A percentile compares a stretch with the other conserved stretches of the same genome.
These are phyloP conservation scores for Cheilosia variabilis DNA, from an alignment of 2,888 invertebrate genomes.

Conservation along the genomic window DNA sequence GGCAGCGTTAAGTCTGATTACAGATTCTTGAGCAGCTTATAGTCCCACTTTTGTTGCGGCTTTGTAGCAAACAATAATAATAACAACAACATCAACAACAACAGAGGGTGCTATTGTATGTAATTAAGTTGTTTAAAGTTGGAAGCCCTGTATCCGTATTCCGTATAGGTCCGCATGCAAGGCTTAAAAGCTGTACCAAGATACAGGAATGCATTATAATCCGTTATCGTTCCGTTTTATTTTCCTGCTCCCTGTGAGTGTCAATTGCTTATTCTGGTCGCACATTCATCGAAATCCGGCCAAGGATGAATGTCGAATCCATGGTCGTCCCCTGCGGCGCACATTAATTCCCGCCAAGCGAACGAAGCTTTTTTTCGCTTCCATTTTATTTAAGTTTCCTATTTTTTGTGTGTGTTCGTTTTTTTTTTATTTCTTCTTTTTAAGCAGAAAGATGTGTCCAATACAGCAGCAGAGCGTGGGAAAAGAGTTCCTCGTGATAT, in stretches of 20 bases:
- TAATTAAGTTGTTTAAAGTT: conserved; percentile 61
- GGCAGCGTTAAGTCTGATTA: conserved; percentile 63
- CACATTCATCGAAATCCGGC: conserved; percentile 74
- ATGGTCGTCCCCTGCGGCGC: conserved; percentile 70
- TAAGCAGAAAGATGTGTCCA: conserved; percentile 59
- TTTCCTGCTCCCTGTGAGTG: conserved; percentile 34
- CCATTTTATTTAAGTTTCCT: conserved; percentile 50
- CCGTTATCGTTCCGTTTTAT: conserved; percentile 39
- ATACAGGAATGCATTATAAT: conserved; percentile 60
- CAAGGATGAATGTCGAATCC: conserved; percentile 74
- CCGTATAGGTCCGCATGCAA: background rate
- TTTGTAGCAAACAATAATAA: conserved; percentile 46
- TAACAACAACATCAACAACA: background rate
- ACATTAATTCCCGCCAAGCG: conserved; percentile 71
- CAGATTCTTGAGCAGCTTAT: conserved; percentile 45
- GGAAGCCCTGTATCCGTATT: conserved; percentile 36
- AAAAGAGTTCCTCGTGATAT: conserved; percentile 47
- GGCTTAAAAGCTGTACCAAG: conserved; percentile 39
- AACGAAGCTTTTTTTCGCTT: conserved; percentile 37
- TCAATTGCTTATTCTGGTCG: conserved; percentile 74
- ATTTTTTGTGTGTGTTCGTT: conserved; percentile 38
- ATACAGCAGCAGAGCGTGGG: conserved; percentile 21
- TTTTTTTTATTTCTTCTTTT: conserved; percentile 12
- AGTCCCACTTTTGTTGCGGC: conserved; percentile 50
- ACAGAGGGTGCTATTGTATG: background rate